A percentile compares a stretch with the other conserved stretches of the same genome.
Conservation (phyloP, 2,113 vertebrate species). For the Labrus mixtus region DNA sequence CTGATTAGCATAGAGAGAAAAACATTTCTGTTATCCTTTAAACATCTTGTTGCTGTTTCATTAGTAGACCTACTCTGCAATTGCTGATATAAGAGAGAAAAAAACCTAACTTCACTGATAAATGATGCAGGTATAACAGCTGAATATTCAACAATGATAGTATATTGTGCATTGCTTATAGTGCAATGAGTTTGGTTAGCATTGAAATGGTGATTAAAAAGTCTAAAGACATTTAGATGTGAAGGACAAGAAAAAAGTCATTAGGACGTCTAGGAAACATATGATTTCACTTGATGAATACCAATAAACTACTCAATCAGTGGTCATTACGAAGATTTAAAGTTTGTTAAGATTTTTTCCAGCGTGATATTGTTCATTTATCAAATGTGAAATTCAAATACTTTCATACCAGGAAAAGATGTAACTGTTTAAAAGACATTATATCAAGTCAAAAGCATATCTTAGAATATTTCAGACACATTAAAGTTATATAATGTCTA, state of each 20-base stretch:
- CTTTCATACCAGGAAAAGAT: not conserved
- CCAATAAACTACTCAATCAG: not conserved
- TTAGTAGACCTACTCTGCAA: not conserved
- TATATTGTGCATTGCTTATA: not conserved
- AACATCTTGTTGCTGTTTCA: not conserved
- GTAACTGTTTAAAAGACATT: not conserved
- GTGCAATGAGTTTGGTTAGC: not conserved
- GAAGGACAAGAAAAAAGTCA: not conserved
- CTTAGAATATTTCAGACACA: not conserved
- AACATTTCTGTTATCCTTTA: not conserved
- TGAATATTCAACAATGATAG: not conserved
- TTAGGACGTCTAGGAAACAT: not conserved
- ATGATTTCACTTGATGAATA: not conserved
- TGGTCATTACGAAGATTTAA: not conserved
- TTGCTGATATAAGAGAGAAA: not conserved
- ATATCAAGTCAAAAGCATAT: not conserved
- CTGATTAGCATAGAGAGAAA: slow-evolving; percentile 12
- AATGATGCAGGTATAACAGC: too few species aligned
- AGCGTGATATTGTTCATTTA: not conserved
- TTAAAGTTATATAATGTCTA: slow-evolving; percentile 1
- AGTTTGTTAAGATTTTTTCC: not conserved
- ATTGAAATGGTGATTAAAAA: not conserved
- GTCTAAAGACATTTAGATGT: not conserved
- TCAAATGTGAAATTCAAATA: not conserved
- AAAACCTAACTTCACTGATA: not conserved